Conservation (phyloP, 2,797 vertebrate species). For the Enteromius radiatus region DNA sequence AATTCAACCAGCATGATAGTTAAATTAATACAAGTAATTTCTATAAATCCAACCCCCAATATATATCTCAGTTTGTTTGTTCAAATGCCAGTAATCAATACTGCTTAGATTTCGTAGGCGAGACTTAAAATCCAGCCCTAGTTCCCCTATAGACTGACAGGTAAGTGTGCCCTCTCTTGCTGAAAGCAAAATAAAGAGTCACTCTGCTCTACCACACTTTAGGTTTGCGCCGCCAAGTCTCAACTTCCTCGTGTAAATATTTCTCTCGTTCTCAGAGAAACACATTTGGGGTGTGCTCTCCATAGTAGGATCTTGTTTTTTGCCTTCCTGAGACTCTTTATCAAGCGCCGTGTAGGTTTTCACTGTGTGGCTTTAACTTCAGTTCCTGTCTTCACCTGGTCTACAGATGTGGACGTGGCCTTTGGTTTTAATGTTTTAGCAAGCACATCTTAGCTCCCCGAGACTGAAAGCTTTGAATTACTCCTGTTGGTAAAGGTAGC, state of each 20-base stretch:
- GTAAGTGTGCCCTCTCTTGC: constrained; percentile 10
- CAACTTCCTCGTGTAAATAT: constrained; percentile 52
- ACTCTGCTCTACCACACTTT: constrained; percentile 25
- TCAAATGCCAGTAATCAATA: too few relatives aligned
- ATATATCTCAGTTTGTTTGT: too few relatives aligned
- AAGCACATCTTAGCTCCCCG: constrained; percentile 1
- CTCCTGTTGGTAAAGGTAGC: neutral
- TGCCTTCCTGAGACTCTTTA: constrained; percentile 13
- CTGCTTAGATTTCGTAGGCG: neutral
- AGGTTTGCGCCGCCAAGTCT: constrained; percentile 21
- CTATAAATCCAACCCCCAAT: neutral
- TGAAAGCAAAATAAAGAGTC: constrained; percentile 38
- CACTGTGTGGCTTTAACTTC: constrained; percentile 54
- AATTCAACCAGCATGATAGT: neutral
- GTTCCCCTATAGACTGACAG: neutral
- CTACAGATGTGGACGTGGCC: constrained; percentile 63
- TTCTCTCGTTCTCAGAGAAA: constrained; percentile 44
- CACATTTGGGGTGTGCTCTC: constrained; percentile 19
- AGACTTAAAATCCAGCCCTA: neutral
- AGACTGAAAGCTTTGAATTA: neutral
- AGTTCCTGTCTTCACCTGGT: constrained; percentile 62
- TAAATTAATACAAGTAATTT: neutral
- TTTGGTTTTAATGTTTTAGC: constrained; percentile 16
- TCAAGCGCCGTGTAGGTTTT: constrained; percentile 44
- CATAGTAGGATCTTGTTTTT: constrained; percentile 35